Conservation (phyloP, 2,113 vertebrate species). For the Todiramphus saurophagus region DNA sequence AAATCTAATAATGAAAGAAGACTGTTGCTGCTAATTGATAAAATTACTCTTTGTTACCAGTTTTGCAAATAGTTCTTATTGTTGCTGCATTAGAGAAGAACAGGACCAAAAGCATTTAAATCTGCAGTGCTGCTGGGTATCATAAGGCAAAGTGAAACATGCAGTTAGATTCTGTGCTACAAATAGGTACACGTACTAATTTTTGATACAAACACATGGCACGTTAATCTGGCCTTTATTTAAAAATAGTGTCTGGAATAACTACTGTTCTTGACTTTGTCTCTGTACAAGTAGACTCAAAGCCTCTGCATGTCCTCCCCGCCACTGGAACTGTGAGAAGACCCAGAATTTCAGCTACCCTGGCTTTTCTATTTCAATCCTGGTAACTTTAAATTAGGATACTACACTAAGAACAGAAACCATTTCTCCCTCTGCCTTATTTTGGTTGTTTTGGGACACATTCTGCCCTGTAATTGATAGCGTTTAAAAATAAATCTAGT, state of each 20-base stretch:
- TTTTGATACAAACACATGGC: background rate
- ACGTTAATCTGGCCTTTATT: background rate
- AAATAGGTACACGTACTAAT: background rate
- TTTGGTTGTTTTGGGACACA: conserved; percentile 11
- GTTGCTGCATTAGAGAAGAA: background rate
- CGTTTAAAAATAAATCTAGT: conserved; percentile 39
- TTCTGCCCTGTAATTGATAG: conserved; percentile 19
- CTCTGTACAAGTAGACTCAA: background rate
- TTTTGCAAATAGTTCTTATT: background rate
- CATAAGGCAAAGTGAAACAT: background rate
- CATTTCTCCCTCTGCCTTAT: background rate
- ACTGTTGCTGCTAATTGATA: background rate
- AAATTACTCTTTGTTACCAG: background rate
- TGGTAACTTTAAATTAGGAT: background rate
- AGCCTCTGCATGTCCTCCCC: background rate
- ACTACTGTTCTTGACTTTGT: background rate
- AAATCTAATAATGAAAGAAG: background rate
- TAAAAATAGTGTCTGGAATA: background rate
- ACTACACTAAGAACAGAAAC: background rate
- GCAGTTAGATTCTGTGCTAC: background rate
- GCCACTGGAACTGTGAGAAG: background rate
- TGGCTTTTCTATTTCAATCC: background rate
- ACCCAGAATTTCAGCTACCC: background rate
- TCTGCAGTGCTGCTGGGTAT: background rate
- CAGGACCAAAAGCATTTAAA: background rate